Percentiles rank a stretch among this genome's conserved stretches.
Conservation (phyloP, 1,140 invertebrate genomes). For the Apis dorsata region DNA sequence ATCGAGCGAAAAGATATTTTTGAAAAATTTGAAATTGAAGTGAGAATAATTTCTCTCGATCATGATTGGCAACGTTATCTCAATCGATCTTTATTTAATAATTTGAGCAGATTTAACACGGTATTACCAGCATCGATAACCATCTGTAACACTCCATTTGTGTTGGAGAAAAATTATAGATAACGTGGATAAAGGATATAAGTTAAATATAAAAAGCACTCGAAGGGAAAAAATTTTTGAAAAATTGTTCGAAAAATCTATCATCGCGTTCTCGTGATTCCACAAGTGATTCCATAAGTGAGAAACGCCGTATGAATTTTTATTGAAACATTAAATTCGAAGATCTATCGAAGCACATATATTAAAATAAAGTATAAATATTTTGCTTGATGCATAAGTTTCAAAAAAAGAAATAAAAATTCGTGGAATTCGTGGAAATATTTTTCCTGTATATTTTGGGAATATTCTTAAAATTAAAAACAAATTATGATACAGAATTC, state of each 20-base stretch:
- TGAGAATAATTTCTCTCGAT: not conserved
- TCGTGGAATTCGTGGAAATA: no score
- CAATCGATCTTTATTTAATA: constrained; percentile 13
- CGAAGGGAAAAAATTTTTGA: not conserved
- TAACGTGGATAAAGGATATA: not conserved
- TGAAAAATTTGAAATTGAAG: not conserved
- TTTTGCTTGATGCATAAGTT: no score
- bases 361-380: no score
- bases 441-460: no score
- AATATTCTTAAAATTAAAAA: no score
- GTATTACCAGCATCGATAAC: constrained; percentile 3
- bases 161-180: constrained; percentile 5
- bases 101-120: not conserved
- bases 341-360: no score
- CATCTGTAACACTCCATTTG: no score
- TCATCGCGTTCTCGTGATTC: not conserved
- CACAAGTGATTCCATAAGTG: not conserved
- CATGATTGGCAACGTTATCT: constrained; percentile 8
- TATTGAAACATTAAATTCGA: not conserved
- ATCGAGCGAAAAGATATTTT: not conserved
- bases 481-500: no score
- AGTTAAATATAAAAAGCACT: not conserved
- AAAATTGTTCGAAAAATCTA: not conserved
- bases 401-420: no score
- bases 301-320: not conserved